phyloP scores from a whole-genome alignment of 1,140 invertebrate genomes.

The Lethocerus indicus region DNA sequence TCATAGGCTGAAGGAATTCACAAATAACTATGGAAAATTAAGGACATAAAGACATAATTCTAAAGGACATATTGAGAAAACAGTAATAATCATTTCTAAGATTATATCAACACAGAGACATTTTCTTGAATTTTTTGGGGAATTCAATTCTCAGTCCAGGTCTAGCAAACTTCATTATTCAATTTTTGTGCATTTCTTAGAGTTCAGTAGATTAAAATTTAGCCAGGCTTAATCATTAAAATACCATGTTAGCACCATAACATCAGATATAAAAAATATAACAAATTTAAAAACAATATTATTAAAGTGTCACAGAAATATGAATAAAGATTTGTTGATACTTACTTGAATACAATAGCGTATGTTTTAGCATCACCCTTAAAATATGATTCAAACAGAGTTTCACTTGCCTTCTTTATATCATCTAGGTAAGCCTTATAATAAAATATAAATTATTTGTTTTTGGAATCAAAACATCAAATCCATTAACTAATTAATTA shows the following conservation, averaged over 20 bases:
- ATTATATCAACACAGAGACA: no score
- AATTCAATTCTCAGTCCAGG: no score
- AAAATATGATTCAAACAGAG: slow-evolving; percentile 57
- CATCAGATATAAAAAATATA: background rate
- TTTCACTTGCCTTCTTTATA: slow-evolving; percentile 43
- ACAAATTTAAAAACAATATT: background rate
- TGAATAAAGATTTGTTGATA: slow-evolving; percentile 3
- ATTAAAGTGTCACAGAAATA: background rate
- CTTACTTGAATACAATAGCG: slow-evolving; percentile 56
- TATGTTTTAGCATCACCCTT: slow-evolving; percentile 50
- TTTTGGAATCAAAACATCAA: slow-evolving; percentile 6
- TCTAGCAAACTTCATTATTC: background rate
- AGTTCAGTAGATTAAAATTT: background rate
- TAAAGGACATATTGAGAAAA: no score
- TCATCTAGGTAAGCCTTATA: slow-evolving; percentile 44
- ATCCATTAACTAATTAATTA: background rate
- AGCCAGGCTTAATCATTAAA: background rate
- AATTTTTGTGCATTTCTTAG: background rate
- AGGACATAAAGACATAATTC: no score
- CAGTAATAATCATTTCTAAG: no score
- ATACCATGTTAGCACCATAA: background rate
- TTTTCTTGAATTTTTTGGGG: no score
- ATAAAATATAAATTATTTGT: no score
- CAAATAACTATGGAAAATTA: no score
- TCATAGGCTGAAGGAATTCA: no score